phyloP scores from a whole-genome alignment of 1,140 invertebrate species.

The Prorops nasuta region DNA sequence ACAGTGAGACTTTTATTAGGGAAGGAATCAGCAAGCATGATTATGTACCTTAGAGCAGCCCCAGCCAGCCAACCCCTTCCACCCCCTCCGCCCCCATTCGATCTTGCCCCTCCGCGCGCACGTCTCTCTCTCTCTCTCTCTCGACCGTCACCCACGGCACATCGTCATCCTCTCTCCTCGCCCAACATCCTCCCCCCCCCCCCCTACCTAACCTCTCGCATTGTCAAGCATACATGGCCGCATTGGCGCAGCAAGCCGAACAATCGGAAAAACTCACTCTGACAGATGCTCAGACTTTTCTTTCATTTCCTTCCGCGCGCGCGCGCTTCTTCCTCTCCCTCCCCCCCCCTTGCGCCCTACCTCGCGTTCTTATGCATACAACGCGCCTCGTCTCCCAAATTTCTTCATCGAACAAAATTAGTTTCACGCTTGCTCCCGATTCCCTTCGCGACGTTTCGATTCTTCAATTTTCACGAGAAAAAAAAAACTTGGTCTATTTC shows the following conservation, averaged over 20 bases:
- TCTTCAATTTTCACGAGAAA: too few species aligned
- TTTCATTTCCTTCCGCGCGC: constrained; percentile 4
- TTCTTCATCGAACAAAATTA: too few species aligned
- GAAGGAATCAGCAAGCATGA: constrained; percentile 57
- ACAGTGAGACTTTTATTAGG: constrained; percentile 58
- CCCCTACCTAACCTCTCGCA: constrained; percentile 21
- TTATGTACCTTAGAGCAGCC: constrained; percentile 55
- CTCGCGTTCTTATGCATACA: too few species aligned
- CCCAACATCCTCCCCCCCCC: constrained; percentile 13
- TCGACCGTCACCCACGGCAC: constrained; percentile 4
- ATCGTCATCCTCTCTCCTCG: constrained; percentile 18
- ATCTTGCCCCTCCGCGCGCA: constrained; percentile 7
- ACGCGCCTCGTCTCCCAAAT: too few species aligned
- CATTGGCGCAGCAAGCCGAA: constrained; percentile 34
- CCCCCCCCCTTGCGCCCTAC: too few species aligned
- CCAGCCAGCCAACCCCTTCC: constrained; percentile 16
- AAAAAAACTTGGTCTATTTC: too few species aligned
- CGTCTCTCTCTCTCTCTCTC: constrained; percentile 5
- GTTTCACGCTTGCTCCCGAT: too few species aligned
- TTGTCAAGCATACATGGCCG: constrained; percentile 29
- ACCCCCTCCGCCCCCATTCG: constrained; percentile 20
- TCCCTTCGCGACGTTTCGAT: too few species aligned
- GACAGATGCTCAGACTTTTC: not conserved
- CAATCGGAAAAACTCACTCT: constrained; percentile 14
- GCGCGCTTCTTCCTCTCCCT: too few species aligned